Evolutionary conservation across 2,888 invertebrate species (phyloP), one percentile per base, ranked within the genome.

Genomic region (Myopa testacea): DNA sequence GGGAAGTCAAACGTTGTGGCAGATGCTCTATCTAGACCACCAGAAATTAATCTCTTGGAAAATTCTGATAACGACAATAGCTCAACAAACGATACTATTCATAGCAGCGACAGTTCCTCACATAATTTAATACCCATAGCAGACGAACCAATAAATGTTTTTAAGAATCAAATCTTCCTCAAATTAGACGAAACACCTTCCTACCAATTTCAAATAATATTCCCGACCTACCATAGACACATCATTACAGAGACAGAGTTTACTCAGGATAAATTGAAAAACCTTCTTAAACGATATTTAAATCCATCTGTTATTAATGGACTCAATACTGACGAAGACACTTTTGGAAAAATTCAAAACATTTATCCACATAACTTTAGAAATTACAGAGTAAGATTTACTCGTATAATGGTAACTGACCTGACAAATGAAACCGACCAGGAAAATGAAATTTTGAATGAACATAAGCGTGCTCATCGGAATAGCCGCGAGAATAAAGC

Each of bases 301-400:
- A 78, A 78, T 40, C 79, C 78, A 4, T 67, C 69, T 3, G 72
- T 79, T 3, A 68, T 78, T 12, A 81, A 79, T 40, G 60, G 71
- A 7, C 70, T 80, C 12, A 76, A 60, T 52, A 77, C 81, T 12
- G 34, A 70, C 26, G 80, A 79, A 63, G 12, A 4, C 1, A 58
- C 78, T 6, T 74, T 80, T 75, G 78, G 78, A 12, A 78, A 70
- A 72, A 77, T 81, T 4, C 80, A 79, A 34, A n/a, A 73, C 37
- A 60, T 78, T n/a, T 78, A 80, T 26, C 26, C 26, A 26, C 26
- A 26, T 26, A 26, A 26, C 26, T 26, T 26, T 26, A 26, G 26
- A 26, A 26, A 26, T 34, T 68, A 68, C 40, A 68, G 45, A 68
- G 7, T 68, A 45, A 38, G 68, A 45, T 68, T 40, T 19, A 68